Base-by-base conservation (phyloP, 2,888 invertebrate genomes). In the Folsomia manolachei region DNA sequence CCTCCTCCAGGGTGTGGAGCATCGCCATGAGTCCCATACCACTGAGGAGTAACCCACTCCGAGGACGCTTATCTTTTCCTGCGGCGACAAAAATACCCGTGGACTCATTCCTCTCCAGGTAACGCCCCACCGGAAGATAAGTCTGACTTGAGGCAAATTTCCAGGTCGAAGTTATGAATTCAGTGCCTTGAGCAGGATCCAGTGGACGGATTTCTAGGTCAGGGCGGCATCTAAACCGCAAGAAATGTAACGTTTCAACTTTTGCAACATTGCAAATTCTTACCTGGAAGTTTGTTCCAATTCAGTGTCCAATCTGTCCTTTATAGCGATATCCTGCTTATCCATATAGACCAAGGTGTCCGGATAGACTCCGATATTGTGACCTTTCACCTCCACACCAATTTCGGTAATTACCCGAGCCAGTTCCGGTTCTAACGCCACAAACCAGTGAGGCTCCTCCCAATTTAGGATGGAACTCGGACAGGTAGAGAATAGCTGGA, bases 141-240 rank as follows among this genome's bases (percentile, higher is more conserved):
- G 69, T 21, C 7, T 26, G 51, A 9, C 63, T 39, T 2, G 23
- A 27, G 1, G 63, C 9, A 53, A 69, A 74, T 11, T 60, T 63
- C 74, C 74, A 74, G 18, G 69, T 74, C 4, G 66, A 52, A 9
- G 65, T 0, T 25, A 74, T 63, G 39, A 72, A 74, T 1, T 72
- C 63, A 4, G 27, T 60, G 14, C 70, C 74, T n/a, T 7, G 27
- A 1, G 71, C 63, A 1, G 56, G 63, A 23, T 63, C 61, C 14
- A 74, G 25, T 21, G 69, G 26, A 51, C 62, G 9, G 0, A 74
- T 21, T 64, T 70, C n/a, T 9, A 39, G 4, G 39, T 4, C 14
- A 39, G 39, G 39, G 14, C 14, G 14, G 14, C 14, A 9, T 39
- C 39, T 39, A n/a, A n/a, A n/a, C n/a, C n/a, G n/a, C n/a, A n/a